Percentiles rank a stretch among this genome's conserved stretches.
These are phyloP conservation scores for Tapirus terrestris DNA, from an alignment of 2,113 vertebrate genomes.

Conservation along the genomic window DNA sequence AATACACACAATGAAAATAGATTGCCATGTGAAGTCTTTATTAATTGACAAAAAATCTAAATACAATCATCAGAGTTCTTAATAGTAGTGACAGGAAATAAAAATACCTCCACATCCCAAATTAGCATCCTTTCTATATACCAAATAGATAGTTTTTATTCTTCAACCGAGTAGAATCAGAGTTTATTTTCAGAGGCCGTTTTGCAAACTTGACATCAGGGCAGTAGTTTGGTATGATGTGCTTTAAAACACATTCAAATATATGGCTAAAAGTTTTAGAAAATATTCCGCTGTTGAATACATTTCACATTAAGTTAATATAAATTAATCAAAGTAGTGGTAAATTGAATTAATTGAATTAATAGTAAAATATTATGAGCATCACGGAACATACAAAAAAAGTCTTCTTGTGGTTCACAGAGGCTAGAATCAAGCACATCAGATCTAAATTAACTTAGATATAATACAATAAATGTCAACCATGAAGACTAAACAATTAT, in stretches of 20 bases:
- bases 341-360: background rate
- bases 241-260: constrained; percentile 24
- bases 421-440: background rate
- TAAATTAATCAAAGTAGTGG: background rate
- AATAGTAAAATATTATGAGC: background rate
- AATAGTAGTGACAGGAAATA: constrained; percentile 26
- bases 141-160: background rate
- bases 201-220: background rate
- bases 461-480: background rate
- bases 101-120: background rate
- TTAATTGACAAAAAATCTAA: constrained; percentile 56
- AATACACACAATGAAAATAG: background rate
- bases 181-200: constrained; percentile 19
- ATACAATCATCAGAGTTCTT: constrained; percentile 22
- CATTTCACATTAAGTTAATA: constrained; percentile 16
- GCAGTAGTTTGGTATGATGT: background rate
- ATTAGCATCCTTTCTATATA: background rate
- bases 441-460: background rate
- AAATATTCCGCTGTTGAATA: constrained; percentile 21
- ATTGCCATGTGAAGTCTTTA: constrained; percentile 48
- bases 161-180: background rate
- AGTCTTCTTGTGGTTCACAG: background rate
- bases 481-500: background rate
- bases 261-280: background rate
- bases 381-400: background rate